Evolutionary conservation across 2,888 invertebrate species (phyloP), one percentile per base, ranked within the genome.

Genomic region (Chrysolina oricalcia): DNA sequence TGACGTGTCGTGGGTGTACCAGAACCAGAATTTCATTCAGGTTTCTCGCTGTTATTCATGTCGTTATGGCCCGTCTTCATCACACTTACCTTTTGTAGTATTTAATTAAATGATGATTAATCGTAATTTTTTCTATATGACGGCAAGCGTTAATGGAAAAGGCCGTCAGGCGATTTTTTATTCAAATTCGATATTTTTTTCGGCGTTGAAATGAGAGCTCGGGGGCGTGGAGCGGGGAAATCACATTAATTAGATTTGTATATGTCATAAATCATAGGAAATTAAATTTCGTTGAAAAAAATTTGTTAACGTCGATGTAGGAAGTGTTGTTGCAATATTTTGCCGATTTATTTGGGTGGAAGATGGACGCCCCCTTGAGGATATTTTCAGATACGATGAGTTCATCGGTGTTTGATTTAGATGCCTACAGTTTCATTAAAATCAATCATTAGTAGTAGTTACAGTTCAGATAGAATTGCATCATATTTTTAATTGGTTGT

Each of bases 1-100:
- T 76, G 83, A 82, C 79, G 81, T 82, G 73, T 83, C 85, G 85
- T 86, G 84, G 85, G 85, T 83, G 85, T 84, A 83, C 80, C 82
- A 82, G 77, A 85, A 84, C 84, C 84, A 82, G 84, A 80, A 84
- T 84, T 84, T 85, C 86, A 86, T 86, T 86, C 86, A 85, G 83
- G 85, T 84, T 84, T 84, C 82, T 83, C 70, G 80, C 75, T 73
- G 83, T 84, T 84, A 85, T 85, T 85, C 84, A 85, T 85, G 83
- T 85, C 82, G 83, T 82, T 82, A 84, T 83, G 84, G 76, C 70
- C 75, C 77, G 73, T 79, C 77, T 79, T 78, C 77, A 78, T 78
- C 79, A 77, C 79, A 75, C 77, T 75, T 74, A 74, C 75, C 77
- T 77, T 74, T 79, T 75, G 77, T 77, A 76, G 66, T 79, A 79